Evolutionary conservation across 2,888 invertebrate genomes (phyloP), one percentile per base, ranked within the genome.

Genomic region (Coenonympha arcania): DNA sequence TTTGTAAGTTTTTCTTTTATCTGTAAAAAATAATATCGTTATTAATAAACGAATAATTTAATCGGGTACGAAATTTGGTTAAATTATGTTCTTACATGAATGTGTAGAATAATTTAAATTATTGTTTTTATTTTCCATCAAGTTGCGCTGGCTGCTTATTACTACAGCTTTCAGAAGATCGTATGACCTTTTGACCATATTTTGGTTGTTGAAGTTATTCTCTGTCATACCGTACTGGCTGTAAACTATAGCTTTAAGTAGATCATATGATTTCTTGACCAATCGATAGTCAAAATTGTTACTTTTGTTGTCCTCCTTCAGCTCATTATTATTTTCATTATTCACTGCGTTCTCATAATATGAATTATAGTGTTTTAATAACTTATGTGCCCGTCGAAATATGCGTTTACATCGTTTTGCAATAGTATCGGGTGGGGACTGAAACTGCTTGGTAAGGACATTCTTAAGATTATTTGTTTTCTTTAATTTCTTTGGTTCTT

Each of bases 151-250:
- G 15, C 33, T 42, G 6, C 2, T 24, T n/a, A n/a, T n/a, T 11
- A 20, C 11, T 11, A 78, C 62, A 6, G 80, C 73, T 57, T 74
- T 63, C n/a, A 83, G 54, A 28, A 83, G 67, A 55, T 82, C 81
- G 55, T 73, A 69, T 0, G 79, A 75, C 16, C 71, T 74, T 55
- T 69, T 66, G 36, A 46, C 40, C 43, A 28, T n/a, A n/a, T n/a
- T 56, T 2, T 43, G 33, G 47, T 46, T 15, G n/a, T 47, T 49
- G 8, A 33, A 13, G 6, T 18, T 11, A 22, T 34, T 36, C 2
- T 45, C 13, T n/a, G 20, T 48, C n/a, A 50, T 8, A 13, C 28
- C 36, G 8, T 31, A 18, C 2, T 47, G 39, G 15, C 33, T 42
- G 6, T 2, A 16, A 18, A 20, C 11, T 11, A 78, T 62, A 6